Evolutionary conservation across 1,140 invertebrate genomes (phyloP).

Genomic region (Eriocheir sinensis): DNA sequence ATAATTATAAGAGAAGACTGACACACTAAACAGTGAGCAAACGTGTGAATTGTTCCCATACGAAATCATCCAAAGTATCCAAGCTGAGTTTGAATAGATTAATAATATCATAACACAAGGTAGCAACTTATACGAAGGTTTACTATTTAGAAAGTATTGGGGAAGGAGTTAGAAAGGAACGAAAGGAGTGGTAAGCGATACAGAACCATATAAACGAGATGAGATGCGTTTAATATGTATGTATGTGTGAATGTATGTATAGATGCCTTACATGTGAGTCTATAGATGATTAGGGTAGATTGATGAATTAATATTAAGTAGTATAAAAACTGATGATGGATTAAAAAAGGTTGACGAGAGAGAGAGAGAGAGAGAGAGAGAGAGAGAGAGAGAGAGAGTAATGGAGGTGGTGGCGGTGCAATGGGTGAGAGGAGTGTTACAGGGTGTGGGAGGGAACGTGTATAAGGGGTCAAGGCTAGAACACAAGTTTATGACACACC

Average conservation of each 20-base stretch:
- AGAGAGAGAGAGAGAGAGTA: background rate
- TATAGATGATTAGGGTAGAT: background rate
- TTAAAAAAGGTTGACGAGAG: conserved; percentile 11
- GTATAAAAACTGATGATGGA: background rate
- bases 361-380: conserved; percentile 44
- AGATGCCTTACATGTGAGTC: background rate
- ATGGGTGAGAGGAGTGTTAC: background rate
- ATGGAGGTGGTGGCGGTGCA: background rate
- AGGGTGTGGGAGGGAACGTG: background rate
- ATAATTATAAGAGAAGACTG: no score
- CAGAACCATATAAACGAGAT: no score
- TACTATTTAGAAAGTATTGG: no score
- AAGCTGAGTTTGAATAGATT: no score
- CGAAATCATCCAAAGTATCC: no score
- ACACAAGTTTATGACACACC: background rate
- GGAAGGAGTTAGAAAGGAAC: no score
- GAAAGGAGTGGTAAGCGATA: no score
- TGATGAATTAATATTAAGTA: background rate
- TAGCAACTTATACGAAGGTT: no score
- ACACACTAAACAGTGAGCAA: no score
- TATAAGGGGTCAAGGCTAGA: background rate
- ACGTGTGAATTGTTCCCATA: no score
- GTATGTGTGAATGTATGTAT: conserved; percentile 11
- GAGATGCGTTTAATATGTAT: background rate
- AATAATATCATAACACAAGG: no score